A percentile compares a stretch with the other conserved stretches of the same genome.
Evolutionary conservation across 2,888 invertebrate species (phyloP).

Genomic region (Hypsopygia costalis): DNA sequence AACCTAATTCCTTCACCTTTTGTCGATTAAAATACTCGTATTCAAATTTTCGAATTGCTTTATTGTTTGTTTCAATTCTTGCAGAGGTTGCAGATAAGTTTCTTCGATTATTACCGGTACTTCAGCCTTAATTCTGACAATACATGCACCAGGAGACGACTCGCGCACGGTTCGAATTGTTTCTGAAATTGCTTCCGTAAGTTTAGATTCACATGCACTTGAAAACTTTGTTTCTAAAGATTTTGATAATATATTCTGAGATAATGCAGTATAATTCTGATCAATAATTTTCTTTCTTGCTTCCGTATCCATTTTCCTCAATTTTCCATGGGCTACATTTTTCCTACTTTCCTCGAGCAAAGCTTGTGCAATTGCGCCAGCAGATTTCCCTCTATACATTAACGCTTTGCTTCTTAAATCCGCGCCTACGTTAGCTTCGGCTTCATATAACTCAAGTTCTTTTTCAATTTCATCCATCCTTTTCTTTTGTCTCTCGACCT

Average conservation of each 20-base stretch:
- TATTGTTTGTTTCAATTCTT: slow-evolving; percentile 82
- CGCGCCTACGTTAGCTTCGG: slow-evolving; percentile 64
- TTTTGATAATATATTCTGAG: slow-evolving; percentile 38
- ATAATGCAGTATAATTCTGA: slow-evolving; percentile 34
- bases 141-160: slow-evolving; percentile 52
- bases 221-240: slow-evolving; percentile 33
- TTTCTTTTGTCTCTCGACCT: slow-evolving; percentile 65
- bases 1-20: slow-evolving; percentile 72
- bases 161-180: slow-evolving; percentile 46
- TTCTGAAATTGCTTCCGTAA: slow-evolving; percentile 43
- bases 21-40: slow-evolving; percentile 80
- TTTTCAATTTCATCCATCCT: slow-evolving; percentile 64
- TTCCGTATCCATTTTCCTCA: slow-evolving; percentile 42
- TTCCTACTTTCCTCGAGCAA: slow-evolving; percentile 81
- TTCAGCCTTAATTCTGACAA: slow-evolving; percentile 57
- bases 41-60: slow-evolving; percentile 82
- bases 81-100: slow-evolving; percentile 56
- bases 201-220: slow-evolving; percentile 32
- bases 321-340: slow-evolving; percentile 71
- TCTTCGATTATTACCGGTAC: slow-evolving; percentile 67
- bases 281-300: slow-evolving; percentile 38
- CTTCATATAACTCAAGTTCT: slow-evolving; percentile 58
- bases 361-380: slow-evolving; percentile 85
- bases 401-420: slow-evolving; percentile 77
- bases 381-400: slow-evolving; percentile 87